Evolutionary conservation across 2,113 vertebrate genomes (phyloP).

Genomic region (Pteronura brasiliensis): DNA sequence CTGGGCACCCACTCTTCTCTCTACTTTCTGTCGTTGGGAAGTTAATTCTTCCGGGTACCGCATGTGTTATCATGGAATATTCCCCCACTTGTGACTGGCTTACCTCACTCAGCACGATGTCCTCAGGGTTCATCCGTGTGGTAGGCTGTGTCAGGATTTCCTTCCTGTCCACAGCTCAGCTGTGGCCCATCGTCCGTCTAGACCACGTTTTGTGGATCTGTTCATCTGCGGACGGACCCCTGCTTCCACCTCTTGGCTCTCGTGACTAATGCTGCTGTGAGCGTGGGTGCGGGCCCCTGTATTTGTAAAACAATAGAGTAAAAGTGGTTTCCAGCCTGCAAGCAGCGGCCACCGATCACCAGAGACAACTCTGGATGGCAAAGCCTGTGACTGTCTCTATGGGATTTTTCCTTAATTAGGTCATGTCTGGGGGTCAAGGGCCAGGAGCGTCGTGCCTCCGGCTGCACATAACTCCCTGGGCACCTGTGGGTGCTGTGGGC

Average conservation of each 20-base stretch:
- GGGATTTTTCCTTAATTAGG: neutral
- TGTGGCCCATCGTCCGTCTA: fast-evolving
- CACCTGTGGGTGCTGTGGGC: neutral
- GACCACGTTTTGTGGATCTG: fast-evolving
- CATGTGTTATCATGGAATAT: fast-evolving
- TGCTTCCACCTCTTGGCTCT: neutral
- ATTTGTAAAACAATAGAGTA: neutral
- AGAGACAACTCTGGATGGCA: neutral
- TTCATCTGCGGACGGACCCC: fast-evolving
- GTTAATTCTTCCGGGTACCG: neutral
- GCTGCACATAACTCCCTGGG: neutral
- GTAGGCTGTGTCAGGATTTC: fast-evolving
- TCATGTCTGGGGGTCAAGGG: neutral
- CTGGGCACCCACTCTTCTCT: neutral
- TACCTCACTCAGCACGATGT: neutral
- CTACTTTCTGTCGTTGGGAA: neutral
- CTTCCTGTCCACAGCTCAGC: neutral
- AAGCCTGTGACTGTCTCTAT: neutral
- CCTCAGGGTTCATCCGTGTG: fast-evolving
- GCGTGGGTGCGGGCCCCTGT: neutral
- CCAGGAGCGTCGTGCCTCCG: neutral
- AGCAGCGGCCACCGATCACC: neutral
- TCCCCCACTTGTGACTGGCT: neutral
- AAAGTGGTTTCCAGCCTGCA: neutral
- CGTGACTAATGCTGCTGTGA: neutral